Conservation (phyloP, 2,797 vertebrate species). For the Coregonus suidteri region DNA sequence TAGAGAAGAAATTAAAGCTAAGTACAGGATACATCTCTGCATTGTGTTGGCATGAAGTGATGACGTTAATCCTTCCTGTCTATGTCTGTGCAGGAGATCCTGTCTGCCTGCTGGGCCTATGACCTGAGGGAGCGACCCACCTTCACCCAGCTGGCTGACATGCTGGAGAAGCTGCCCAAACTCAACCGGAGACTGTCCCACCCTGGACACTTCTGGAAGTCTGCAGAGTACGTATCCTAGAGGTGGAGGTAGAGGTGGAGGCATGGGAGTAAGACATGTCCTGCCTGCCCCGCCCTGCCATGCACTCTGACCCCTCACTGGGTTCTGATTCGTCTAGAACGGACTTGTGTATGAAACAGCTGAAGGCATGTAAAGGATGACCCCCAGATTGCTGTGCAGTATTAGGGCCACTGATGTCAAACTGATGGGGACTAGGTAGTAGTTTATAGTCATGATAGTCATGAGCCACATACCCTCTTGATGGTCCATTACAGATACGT, state of each 20-base stretch:
- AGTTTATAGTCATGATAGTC: background rate
- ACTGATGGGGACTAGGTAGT: background rate
- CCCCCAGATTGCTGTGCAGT: background rate
- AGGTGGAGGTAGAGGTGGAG: slow-evolving; percentile 25
- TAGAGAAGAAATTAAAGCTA: background rate
- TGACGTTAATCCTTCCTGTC: background rate
- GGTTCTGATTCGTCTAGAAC: background rate
- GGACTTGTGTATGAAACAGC: background rate
- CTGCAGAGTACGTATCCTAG: slow-evolving; percentile 92
- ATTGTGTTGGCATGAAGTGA: background rate
- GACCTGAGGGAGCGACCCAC: slow-evolving; percentile 86
- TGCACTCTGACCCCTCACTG: background rate
- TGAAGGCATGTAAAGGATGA: background rate
- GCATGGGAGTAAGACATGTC: background rate
- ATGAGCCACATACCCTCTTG: background rate
- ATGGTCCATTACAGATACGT: background rate
- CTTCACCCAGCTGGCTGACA: slow-evolving; percentile 93
- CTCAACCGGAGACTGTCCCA: slow-evolving; percentile 96
- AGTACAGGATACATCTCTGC: background rate
- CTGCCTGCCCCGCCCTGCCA: background rate
- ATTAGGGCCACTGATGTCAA: background rate
- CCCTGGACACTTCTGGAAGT: slow-evolving; percentile 99
- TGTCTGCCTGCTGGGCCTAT: slow-evolving; percentile 94
- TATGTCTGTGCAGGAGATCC: slow-evolving; percentile 86
- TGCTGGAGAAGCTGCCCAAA: slow-evolving; percentile 98